Evolutionary conservation across 2,113 vertebrate genomes (phyloP).

Genomic region (Apteryx owenii): DNA sequence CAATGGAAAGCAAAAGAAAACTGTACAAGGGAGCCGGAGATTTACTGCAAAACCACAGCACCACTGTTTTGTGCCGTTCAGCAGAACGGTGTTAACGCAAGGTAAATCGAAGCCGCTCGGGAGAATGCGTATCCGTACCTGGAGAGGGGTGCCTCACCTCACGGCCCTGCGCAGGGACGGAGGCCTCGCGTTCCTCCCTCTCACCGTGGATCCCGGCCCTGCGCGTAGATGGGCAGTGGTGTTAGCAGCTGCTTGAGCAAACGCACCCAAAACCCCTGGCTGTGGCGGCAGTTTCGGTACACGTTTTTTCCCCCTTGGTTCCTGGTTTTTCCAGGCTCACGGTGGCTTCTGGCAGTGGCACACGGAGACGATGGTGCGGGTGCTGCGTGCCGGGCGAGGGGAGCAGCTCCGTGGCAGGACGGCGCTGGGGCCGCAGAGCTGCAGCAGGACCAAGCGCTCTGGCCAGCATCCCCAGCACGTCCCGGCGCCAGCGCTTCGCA

Average conservation of each 20-base stretch:
- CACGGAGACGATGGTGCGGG: no score
- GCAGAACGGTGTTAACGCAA: slow-evolving; percentile 18
- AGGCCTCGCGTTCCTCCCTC: no score
- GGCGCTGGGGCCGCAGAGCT: not conserved
- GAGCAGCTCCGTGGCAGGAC: fast-evolving
- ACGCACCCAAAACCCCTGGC: no score
- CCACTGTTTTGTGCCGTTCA: not conserved
- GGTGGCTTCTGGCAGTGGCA: no score
- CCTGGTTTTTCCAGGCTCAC: not conserved
- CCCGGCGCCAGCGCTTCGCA: not conserved
- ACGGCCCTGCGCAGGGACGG: no score
- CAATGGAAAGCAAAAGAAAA: not conserved
- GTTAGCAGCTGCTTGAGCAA: no score
- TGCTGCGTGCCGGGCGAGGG: no score
- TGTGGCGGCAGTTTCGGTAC: not conserved
- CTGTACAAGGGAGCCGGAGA: slow-evolving; percentile 1
- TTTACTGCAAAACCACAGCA: slow-evolving; percentile 44
- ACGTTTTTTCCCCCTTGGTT: no score
- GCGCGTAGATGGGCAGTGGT: no score
- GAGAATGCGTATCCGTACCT: fast-evolving
- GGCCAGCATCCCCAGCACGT: not conserved
- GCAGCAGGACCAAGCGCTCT: not conserved
- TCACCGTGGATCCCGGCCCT: no score
- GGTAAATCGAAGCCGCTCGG: slow-evolving; percentile 37
- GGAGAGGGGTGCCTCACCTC: no score